These are phyloP conservation scores for Trissolcus japonicus DNA, from an alignment of 2,888 invertebrate species.

Conservation along the genomic window DNA sequence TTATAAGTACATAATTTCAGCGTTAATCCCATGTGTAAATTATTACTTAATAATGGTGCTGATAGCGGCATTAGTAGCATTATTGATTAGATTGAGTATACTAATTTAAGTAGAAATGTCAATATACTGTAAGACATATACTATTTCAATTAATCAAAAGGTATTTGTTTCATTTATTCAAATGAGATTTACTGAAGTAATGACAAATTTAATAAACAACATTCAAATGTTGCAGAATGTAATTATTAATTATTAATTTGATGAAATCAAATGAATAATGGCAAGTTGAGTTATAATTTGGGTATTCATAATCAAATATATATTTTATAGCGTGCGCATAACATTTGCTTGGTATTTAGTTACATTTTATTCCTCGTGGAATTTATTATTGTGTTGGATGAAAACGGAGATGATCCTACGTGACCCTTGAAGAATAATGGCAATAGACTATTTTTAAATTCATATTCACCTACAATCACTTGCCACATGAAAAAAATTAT, in stretches of 20 bases:
- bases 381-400: no score
- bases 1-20: slow-evolving; percentile 5
- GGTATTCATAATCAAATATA: no score
- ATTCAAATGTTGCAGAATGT: no score
- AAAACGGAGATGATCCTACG: background rate
- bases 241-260: no score
- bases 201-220: background rate
- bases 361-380: no score
- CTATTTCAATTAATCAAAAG: background rate
- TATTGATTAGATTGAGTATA: slow-evolving; percentile 15
- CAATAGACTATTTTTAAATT: slow-evolving; percentile 4
- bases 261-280: no score
- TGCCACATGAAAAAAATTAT: no score
- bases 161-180: background rate
- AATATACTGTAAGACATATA: background rate
- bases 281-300: no score
- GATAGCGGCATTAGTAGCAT: slow-evolving; percentile 13
- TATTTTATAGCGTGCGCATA: no score
- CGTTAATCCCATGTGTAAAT: slow-evolving; percentile 18
- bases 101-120: slow-evolving; percentile 20
- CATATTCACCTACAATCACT: background rate
- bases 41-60: slow-evolving; percentile 19
- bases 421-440: slow-evolving; percentile 1
- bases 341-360: no score
- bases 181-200: background rate